A percentile compares a stretch with the other conserved stretches of the same genome.
These are phyloP conservation scores for Metridium senile DNA, from an alignment of 92 coral and sea anemone species.

Conservation along the genomic window DNA sequence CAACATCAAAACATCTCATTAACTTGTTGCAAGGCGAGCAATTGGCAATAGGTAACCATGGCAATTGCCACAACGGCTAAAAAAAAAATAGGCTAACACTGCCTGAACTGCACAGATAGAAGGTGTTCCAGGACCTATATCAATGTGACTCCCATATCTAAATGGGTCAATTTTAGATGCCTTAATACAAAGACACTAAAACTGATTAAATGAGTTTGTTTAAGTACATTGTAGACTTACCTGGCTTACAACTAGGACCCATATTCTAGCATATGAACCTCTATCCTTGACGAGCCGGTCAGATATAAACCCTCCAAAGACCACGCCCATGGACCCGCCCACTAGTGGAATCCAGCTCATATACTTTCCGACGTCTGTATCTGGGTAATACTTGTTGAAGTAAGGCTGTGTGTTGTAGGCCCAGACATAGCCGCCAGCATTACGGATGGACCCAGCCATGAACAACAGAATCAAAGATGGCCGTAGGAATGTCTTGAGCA, in stretches of 20 bases:
- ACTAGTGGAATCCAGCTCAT: conserved; percentile 99
- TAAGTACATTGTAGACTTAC: conserved; percentile 51
- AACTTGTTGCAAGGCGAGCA: no score
- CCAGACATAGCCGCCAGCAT: conserved; percentile 99
- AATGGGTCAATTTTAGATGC: no score
- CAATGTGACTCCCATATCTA: no score
- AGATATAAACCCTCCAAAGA: conserved; percentile 93
- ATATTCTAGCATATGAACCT: conserved; percentile 86
- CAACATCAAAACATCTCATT: no score
- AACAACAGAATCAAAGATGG: conserved; percentile 87
- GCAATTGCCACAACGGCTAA: no score
- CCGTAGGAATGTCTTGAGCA: conserved; percentile 77
- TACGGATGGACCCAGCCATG: conserved; percentile 91
- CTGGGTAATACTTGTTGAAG: conserved; percentile 94
- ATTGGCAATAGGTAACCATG: no score
- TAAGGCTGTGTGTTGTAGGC: conserved; percentile 98
- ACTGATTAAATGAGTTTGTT: no score
- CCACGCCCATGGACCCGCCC: conserved; percentile 90
- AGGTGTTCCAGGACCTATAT: no score
- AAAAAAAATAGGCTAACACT: no score
- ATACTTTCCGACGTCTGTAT: conserved; percentile 87
- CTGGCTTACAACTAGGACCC: conserved; percentile 96
- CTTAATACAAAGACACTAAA: no score
- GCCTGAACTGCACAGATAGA: no score
- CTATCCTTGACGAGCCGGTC: conserved; percentile 92